Base-by-base conservation (phyloP, 30 jellyfish, hydroid and myxozoan species). In the Aurelia coerulea region DNA sequence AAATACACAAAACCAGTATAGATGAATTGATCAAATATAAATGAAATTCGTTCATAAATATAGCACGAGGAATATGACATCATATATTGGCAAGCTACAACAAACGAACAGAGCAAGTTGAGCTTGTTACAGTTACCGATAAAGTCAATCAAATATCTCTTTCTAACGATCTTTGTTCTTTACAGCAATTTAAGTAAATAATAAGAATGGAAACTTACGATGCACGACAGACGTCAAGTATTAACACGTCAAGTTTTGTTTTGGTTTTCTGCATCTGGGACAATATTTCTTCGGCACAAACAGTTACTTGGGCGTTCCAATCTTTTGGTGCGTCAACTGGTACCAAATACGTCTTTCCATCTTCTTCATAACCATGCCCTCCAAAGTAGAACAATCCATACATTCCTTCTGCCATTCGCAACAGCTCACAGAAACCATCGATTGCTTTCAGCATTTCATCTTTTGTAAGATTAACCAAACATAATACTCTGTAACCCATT, bases 331-430 rank as follows among this genome's bases (percentile, higher is more conserved):
- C 97, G 62, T 94, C 96, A 2, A 80, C 89, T 4, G 99, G 99
- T n/a, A 94, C 97, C 10, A 94, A 79, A 73, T 76, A 94, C 5
- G 99, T 94, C 72, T 88, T 94, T 4, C 99, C 99, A 39, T 64
- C 79, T 65, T 76, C 99, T 65, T 94, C 99, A 70, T 88, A 94
- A 19, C 99, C 99, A 68, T 94, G 99, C 3, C 99, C 99, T 58
- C 97, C 91, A 74, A 94, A 94, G 74, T 94, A 94, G 62, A 94
- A 94, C 68, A 94, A 35, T 18, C 97, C 92, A 56, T 94, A 94
- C 82, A 80, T 88, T 65, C 84, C 91, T 5, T 83, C 86, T 2
- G 88, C 54, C 73, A 69, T 72, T 11, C 77, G 49, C 41, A 79
- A 68, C 62, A 78, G 80, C 4, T 94, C 85, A 59, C 97, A 88